Conservation (phyloP, 2,888 invertebrate species). For the Scaeva pyrastri region DNA sequence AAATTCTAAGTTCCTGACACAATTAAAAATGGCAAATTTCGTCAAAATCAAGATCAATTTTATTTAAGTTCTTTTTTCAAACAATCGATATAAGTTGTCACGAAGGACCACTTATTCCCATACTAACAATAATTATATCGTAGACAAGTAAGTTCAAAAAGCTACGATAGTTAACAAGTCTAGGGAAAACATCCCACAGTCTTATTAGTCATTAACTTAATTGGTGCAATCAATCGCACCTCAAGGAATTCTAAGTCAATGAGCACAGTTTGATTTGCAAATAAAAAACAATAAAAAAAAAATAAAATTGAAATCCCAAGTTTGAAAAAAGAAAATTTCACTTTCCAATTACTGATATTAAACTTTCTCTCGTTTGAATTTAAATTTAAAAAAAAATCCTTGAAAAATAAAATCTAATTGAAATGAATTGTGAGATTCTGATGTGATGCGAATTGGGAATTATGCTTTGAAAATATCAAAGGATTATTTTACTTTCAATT, state of each 20-base stretch:
- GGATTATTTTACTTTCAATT: slow-evolving; percentile 1
- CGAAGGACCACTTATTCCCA: too few relatives aligned
- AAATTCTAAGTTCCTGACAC: too few relatives aligned
- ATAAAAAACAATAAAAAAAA: slow-evolving; percentile 5
- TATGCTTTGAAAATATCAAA: slow-evolving; percentile 27
- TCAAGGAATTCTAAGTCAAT: slow-evolving; percentile 20
- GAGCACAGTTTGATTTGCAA: slow-evolving; percentile 44
- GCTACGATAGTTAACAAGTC: background rate
- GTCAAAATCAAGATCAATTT: too few relatives aligned
- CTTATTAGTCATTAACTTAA: slow-evolving; percentile 67
- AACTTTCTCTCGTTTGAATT: slow-evolving; percentile 27
- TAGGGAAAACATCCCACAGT: slow-evolving; percentile 28
- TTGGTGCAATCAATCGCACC: slow-evolving; percentile 60
- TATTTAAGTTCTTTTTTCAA: slow-evolving; percentile 1
- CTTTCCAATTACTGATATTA: slow-evolving; percentile 33
- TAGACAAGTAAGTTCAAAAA: too few relatives aligned
- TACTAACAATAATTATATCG: too few relatives aligned
- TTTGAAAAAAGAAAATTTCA: slow-evolving; percentile 21
- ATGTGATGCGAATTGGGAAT: slow-evolving; percentile 16
- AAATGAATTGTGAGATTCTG: slow-evolving; percentile 49
- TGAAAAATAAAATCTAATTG: slow-evolving; percentile 42
- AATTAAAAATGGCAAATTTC: too few relatives aligned
- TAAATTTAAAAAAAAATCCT: slow-evolving; percentile 29
- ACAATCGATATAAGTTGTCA: background rate
- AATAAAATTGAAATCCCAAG: background rate